phyloP scores from a whole-genome alignment of 2,888 invertebrate genomes.

The Drosophila maculinotata region DNA sequence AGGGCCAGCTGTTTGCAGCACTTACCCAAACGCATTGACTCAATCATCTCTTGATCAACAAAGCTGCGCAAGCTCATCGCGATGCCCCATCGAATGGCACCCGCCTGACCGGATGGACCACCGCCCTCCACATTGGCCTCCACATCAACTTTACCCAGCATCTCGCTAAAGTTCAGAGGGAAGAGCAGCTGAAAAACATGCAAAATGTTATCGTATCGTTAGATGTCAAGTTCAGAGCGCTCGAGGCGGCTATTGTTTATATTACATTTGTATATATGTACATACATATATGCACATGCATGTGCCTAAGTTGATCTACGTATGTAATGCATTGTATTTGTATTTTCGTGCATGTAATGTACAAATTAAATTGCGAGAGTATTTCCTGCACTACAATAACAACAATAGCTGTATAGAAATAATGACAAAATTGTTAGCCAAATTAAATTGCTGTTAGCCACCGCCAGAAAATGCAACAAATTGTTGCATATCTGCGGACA shows the following conservation, averaged over 20 bases:
- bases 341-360: slow-evolving; percentile 31
- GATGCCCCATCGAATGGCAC: slow-evolving; percentile 94
- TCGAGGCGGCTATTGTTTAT: slow-evolving; percentile 57
- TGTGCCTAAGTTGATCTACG: slow-evolving; percentile 27
- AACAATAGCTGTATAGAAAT: slow-evolving; percentile 54
- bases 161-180: slow-evolving; percentile 92
- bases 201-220: slow-evolving; percentile 40
- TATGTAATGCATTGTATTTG: slow-evolving; percentile 31
- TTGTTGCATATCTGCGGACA: slow-evolving; percentile 48
- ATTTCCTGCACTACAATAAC: slow-evolving; percentile 63
- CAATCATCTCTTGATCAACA: slow-evolving; percentile 90
- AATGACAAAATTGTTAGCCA: slow-evolving; percentile 60
- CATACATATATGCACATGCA: slow-evolving; percentile 5
- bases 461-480: slow-evolving; percentile 53
- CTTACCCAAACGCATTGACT: slow-evolving; percentile 94
- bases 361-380: slow-evolving; percentile 49
- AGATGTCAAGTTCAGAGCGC: slow-evolving; percentile 64
- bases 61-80: slow-evolving; percentile 94
- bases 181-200: slow-evolving; percentile 88
- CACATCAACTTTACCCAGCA: slow-evolving; percentile 92
- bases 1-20: slow-evolving; percentile 10
- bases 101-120: slow-evolving; percentile 93
- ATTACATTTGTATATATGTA: slow-evolving; percentile 18
- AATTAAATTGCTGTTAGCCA: slow-evolving; percentile 53
- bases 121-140: slow-evolving; percentile 91